phyloP scores from a whole-genome alignment of 2,797 vertebrate genomes.

The Myiothlypis coronata region DNA sequence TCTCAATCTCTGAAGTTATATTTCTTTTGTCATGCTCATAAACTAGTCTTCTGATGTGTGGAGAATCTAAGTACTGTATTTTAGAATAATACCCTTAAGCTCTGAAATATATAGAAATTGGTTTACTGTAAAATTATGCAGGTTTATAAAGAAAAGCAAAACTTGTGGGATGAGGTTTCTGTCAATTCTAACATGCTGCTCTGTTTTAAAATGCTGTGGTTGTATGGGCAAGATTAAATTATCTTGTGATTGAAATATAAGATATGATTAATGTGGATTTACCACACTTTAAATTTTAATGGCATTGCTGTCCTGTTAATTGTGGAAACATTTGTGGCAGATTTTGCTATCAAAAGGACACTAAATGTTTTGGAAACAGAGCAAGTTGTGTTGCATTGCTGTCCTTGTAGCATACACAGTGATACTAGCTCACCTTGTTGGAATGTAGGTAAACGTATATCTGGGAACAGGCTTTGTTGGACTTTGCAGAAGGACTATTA shows the following conservation, averaged over 20 bases:
- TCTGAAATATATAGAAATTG: background rate
- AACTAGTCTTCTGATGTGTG: background rate
- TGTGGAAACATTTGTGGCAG: background rate
- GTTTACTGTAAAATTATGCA: background rate
- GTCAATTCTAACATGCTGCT: background rate
- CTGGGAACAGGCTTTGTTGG: background rate
- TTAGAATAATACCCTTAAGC: background rate
- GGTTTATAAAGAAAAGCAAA: background rate
- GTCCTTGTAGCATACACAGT: background rate
- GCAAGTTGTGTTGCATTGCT: background rate
- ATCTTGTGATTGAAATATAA: background rate
- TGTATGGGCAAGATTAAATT: background rate
- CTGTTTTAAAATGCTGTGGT: background rate
- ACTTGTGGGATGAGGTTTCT: background rate
- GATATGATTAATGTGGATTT: background rate
- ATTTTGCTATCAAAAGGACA: background rate
- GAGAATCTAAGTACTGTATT: background rate
- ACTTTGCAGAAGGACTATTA: background rate
- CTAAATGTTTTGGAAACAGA: background rate
- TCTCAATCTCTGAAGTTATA: background rate
- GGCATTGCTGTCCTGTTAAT: background rate
- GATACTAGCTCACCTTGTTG: background rate
- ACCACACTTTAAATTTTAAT: background rate
- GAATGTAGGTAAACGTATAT: accelerated
- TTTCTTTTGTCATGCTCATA: background rate